Evolutionary conservation across 2,888 invertebrate genomes (phyloP).

Genomic region (Agrochola macilenta): DNA sequence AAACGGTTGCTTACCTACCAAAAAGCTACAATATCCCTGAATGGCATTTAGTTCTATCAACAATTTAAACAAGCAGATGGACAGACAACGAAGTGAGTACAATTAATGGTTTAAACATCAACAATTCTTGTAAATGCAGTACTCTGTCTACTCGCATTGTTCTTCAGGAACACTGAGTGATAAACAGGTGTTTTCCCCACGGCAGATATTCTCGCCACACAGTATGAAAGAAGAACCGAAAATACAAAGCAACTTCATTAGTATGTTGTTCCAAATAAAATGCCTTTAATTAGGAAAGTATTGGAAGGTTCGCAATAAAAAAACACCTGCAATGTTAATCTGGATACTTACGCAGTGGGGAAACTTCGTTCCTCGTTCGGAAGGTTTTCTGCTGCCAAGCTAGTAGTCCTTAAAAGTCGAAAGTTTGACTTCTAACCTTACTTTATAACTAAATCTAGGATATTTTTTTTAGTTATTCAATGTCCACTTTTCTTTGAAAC

Average conservation of each 20-base stretch:
- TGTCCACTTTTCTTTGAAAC: background rate
- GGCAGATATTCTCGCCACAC: background rate
- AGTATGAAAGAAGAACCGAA: background rate
- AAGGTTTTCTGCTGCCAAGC: background rate
- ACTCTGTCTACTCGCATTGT: background rate
- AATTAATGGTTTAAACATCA: background rate
- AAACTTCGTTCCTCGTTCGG: background rate
- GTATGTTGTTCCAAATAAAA: background rate
- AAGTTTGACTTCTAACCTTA: background rate
- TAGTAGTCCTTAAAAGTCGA: background rate
- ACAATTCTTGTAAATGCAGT: background rate
- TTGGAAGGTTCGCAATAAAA: background rate
- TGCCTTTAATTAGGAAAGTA: background rate
- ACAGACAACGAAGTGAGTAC: background rate
- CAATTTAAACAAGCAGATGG: background rate
- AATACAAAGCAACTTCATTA: background rate
- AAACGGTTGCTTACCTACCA: too few relatives aligned
- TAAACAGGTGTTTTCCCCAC: background rate
- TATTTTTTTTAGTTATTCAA: background rate
- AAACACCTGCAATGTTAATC: background rate
- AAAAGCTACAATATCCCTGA: background rate
- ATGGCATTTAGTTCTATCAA: background rate
- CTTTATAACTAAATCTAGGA: background rate
- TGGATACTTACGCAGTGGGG: too few relatives aligned
- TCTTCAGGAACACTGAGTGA: background rate